Evolutionary conservation across 2,888 invertebrate species (phyloP), one percentile per base, ranked within the genome.

Genomic region (Ellobium chinense): DNA sequence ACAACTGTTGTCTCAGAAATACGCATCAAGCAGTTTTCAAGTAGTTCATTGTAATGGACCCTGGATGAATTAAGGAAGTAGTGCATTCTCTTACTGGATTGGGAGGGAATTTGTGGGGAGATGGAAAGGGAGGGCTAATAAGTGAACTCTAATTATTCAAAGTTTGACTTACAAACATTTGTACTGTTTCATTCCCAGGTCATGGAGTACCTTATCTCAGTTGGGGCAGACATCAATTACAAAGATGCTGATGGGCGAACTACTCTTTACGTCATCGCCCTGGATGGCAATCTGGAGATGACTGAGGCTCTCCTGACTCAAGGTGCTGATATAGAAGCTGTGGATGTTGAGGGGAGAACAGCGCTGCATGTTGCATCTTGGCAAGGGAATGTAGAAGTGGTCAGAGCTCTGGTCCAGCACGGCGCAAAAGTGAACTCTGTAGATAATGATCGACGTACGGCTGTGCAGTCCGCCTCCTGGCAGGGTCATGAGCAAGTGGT

Each of bases 381-480:
- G 85, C 98, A 98, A 91, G 98, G 98, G 0, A 98, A 99, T 94
- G 58, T 72, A 24, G 63, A 70, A 29, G 58, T 81, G 27, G 65
- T 76, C 31, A 76, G 54, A 58, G 58, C 80, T 21, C 31, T 76
- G 36, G 66, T 98, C 70, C 94, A 95, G 93, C 96, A 96, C n/a
- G 95, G 96, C 75, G 97, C 98, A 1, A 95, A 95, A 88, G 97
- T 98, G 0, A 97, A 98, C 85, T 89, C 92, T 27, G 89, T 90
- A 12, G 93, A 93, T 84, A 91, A 91, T 84, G 92, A 92, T 83
- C 87, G 87, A 84, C 95, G 98, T 81, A 97, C 98, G 0, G 97
- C 98, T 0, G 94, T 98, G 84, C 98, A 98, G 94, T 97, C 97
- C 54, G 98, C 98, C 24, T 97, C 98, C 74, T 98, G 98, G 98